Conservation (phyloP, 2,113 vertebrate genomes). For the Cochlearius cochlearius region DNA sequence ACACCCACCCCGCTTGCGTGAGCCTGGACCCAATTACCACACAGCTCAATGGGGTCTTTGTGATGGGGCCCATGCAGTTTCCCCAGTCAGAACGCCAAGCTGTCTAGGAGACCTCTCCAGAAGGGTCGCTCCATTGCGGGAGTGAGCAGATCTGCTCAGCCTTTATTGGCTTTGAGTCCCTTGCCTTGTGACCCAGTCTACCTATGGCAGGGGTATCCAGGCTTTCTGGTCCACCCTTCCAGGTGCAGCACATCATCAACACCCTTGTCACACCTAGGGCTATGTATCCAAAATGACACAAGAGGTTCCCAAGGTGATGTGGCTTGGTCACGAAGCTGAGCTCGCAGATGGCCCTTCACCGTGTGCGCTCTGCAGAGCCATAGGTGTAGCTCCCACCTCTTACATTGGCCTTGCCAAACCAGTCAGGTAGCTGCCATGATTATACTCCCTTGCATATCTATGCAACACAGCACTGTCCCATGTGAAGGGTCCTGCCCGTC, state of each 20-base stretch:
- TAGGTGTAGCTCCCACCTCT: not conserved
- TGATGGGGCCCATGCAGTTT: not conserved
- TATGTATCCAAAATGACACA: not conserved
- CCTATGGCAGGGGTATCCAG: not conserved
- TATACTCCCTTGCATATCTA: not conserved
- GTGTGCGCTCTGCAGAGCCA: not conserved
- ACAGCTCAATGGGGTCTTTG: not conserved
- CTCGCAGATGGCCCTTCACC: not conserved
- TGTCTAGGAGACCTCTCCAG: not conserved
- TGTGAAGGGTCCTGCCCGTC: accelerated
- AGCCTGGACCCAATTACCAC: not conserved
- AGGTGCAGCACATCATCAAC: not conserved
- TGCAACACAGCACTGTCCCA: not conserved
- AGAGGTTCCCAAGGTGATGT: not conserved
- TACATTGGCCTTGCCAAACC: not conserved
- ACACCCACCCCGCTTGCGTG: not conserved
- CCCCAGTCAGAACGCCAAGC: not conserved
- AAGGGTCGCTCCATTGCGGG: not conserved
- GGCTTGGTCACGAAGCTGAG: not conserved
- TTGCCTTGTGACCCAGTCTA: not conserved
- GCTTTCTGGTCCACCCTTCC: not conserved
- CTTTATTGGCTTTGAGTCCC: not conserved
- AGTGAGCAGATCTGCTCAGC: not conserved
- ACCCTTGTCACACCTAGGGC: not conserved
- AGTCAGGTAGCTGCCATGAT: not conserved